Conservation (phyloP, 2,113 vertebrate genomes). For the Sylvicapra grimmia region DNA sequence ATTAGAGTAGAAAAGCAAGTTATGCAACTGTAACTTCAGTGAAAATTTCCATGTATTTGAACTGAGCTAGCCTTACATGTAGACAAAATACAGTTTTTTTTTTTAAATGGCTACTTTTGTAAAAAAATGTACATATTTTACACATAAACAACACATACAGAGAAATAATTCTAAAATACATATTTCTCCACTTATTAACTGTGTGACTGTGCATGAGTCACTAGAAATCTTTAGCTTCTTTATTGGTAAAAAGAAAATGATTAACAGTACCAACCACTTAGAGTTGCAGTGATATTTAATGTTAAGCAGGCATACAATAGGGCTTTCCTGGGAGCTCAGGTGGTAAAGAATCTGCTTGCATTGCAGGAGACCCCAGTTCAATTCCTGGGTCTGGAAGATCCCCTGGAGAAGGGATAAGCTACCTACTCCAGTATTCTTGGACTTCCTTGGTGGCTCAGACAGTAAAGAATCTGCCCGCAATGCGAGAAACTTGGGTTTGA, state of each 20-base stretch:
- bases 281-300: background rate
- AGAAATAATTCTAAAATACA: background rate
- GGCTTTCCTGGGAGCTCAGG: background rate
- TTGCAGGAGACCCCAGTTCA: background rate
- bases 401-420: background rate
- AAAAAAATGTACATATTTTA: background rate
- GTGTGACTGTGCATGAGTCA: background rate
- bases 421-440: background rate
- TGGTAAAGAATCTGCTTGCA: background rate
- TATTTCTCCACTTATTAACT: background rate
- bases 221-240: background rate
- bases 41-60: background rate
- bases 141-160: background rate
- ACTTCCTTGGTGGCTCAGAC: background rate
- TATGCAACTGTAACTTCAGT: background rate
- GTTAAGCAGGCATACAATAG: background rate
- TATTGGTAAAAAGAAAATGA: background rate
- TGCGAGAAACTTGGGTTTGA: background rate
- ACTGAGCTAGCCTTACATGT: background rate
- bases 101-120: background rate
- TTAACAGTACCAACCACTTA: background rate
- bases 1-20: background rate
- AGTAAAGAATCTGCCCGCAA: background rate
- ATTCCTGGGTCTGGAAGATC: background rate
- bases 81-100: background rate